Conservation (phyloP, 2,888 invertebrate genomes). For the Drosophila eohydei region DNA sequence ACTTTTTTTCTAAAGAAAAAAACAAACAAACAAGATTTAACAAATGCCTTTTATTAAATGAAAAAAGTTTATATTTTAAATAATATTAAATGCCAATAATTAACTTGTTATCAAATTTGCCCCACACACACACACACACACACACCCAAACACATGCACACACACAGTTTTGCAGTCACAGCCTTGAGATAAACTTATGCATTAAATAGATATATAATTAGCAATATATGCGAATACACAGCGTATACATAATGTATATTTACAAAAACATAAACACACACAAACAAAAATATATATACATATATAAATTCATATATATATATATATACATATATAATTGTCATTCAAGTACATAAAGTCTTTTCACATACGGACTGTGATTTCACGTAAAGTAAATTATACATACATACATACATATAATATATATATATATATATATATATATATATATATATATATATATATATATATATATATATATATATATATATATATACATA, state of each 20-base stretch:
- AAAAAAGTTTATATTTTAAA: conserved; percentile 71
- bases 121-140: conserved; percentile 15
- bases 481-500: neutral
- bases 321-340: conserved; percentile 51
- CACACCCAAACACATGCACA: conserved; percentile 13
- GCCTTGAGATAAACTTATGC: conserved; percentile 58
- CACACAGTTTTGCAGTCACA: conserved; percentile 45
- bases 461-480: neutral
- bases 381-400: conserved; percentile 83
- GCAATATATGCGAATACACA: conserved; percentile 19
- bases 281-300: conserved; percentile 19
- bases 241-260: conserved; percentile 34
- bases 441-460: conserved; percentile 12
- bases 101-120: conserved; percentile 44
- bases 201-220: conserved; percentile 26
- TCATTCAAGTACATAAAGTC: conserved; percentile 79
- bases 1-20: conserved; percentile 42
- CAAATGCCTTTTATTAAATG: conserved; percentile 71
- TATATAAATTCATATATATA: conserved; percentile 4
- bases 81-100: conserved; percentile 30
- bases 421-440: neutral
- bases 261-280: conserved; percentile 36
- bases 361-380: conserved; percentile 86
- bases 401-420: conserved; percentile 49
- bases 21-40: conserved; percentile 43